phyloP scores from a whole-genome alignment of 1,140 invertebrate species.

The Hylyphantes graminicola region DNA sequence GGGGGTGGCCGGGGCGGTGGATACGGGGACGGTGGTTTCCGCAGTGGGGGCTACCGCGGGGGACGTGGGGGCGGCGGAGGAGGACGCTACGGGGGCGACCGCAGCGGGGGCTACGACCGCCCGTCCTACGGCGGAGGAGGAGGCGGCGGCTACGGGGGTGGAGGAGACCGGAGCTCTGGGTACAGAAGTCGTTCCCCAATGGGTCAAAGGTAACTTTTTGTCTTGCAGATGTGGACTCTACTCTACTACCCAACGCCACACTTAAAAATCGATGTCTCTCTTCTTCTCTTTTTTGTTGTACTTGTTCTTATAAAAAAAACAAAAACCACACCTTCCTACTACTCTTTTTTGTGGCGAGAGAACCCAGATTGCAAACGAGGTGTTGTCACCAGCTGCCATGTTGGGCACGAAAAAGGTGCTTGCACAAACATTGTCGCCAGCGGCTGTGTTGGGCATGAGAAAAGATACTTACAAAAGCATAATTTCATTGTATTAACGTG shows the following conservation, averaged over 20 bases:
- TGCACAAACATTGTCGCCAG: too few species aligned
- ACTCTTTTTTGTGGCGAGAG: background rate
- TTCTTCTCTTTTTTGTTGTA: background rate
- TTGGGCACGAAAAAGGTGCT: too few species aligned
- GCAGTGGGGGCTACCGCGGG: slow-evolving; percentile 50
- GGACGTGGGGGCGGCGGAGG: slow-evolving; percentile 52
- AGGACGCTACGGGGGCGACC: slow-evolving; percentile 29
- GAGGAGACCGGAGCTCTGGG: slow-evolving; percentile 16
- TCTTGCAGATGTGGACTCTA: background rate
- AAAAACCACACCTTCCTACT: too few species aligned
- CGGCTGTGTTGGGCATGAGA: too few species aligned
- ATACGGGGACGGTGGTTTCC: slow-evolving; percentile 32
- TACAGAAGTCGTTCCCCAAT: slow-evolving; percentile 54
- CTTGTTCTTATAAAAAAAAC: background rate
- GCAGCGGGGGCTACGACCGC: slow-evolving; percentile 9
- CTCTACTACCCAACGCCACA: background rate
- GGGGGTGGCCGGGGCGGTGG: slow-evolving; percentile 59
- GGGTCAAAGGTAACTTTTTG: slow-evolving; percentile 50
- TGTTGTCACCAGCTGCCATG: too few species aligned
- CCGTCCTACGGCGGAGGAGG: slow-evolving; percentile 45
- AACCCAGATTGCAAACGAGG: background rate
- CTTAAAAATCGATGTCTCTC: too few species aligned
- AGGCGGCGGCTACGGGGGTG: slow-evolving; percentile 31
- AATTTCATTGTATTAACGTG: too few species aligned
- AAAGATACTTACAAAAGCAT: too few species aligned